phyloP scores from a whole-genome alignment of 2,113 vertebrate species.

The Aphyosemion australe region DNA sequence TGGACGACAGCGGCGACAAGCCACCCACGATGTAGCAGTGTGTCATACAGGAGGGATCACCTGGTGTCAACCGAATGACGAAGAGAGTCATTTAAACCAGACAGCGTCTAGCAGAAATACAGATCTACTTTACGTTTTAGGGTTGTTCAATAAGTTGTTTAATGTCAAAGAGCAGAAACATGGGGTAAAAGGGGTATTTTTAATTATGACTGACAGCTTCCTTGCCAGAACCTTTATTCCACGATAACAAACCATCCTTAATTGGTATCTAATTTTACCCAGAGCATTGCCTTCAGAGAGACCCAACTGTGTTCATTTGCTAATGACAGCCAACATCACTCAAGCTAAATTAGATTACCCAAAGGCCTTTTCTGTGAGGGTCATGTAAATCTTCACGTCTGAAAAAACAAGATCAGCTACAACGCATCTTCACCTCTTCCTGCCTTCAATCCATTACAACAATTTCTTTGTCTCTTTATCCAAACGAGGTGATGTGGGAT shows the following conservation, averaged over 20 bases:
- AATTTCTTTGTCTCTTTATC: slow-evolving; percentile 9
- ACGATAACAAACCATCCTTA: slow-evolving; percentile 63
- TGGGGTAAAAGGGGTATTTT: slow-evolving; percentile 49
- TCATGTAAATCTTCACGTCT: slow-evolving; percentile 61
- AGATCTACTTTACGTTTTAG: slow-evolving; percentile 18
- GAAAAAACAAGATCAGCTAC: slow-evolving; percentile 23
- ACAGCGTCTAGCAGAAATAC: slow-evolving; percentile 10
- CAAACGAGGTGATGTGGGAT: slow-evolving; percentile 14
- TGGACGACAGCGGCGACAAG: slow-evolving; percentile 2
- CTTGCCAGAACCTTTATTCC: slow-evolving; percentile 32
- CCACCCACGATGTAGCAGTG: neutral
- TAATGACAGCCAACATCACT: slow-evolving; percentile 75
- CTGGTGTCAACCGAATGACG: slow-evolving; percentile 8
- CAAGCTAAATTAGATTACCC: slow-evolving; percentile 70
- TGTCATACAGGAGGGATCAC: slow-evolving; percentile 11
- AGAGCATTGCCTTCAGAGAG: slow-evolving; percentile 61
- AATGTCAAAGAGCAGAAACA: neutral
- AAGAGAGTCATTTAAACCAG: slow-evolving; percentile 4
- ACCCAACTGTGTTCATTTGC: slow-evolving; percentile 59
- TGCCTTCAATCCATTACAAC: slow-evolving; percentile 5
- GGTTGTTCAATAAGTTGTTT: neutral
- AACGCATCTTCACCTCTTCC: neutral
- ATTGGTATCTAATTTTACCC: slow-evolving; percentile 73
- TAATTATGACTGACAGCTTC: slow-evolving; percentile 38
- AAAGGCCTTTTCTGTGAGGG: slow-evolving; percentile 63